Evolutionary conservation across 92 coral and sea anemone species (phyloP).

Genomic region (Epizoanthus ramosus): DNA sequence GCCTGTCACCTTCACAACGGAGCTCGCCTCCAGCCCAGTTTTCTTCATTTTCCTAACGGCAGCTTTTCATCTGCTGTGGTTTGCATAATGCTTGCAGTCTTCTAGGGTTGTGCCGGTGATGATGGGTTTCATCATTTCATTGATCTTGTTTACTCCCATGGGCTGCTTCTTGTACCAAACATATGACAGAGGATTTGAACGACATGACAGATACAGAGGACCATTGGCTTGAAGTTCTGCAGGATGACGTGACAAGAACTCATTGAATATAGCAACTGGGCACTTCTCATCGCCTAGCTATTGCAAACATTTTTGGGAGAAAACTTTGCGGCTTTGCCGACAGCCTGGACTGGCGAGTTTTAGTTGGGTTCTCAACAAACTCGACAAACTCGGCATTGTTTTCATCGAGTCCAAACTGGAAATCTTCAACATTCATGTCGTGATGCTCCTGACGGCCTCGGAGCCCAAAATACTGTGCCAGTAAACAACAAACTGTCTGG

Average conservation of each 20-base stretch:
- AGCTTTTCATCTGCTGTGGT: slow-evolving; percentile 64
- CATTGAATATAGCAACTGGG: slow-evolving; percentile 42
- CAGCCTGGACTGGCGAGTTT: too few relatives aligned
- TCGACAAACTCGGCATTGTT: too few relatives aligned
- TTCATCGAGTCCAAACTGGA: too few relatives aligned
- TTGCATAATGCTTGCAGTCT: slow-evolving; percentile 54
- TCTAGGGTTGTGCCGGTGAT: slow-evolving; percentile 41
- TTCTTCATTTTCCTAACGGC: slow-evolving; percentile 57
- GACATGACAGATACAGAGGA: slow-evolving; percentile 53
- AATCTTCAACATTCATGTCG: too few relatives aligned
- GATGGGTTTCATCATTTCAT: slow-evolving; percentile 55
- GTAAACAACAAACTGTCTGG: too few relatives aligned
- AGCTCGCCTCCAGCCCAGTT: slow-evolving; percentile 41
- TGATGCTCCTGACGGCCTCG: too few relatives aligned
- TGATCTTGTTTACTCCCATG: slow-evolving; percentile 62
- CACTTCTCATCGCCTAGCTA: slow-evolving; percentile 61
- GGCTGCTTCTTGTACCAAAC: slow-evolving; percentile 60
- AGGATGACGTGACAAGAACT: slow-evolving; percentile 32
- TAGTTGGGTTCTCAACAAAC: too few relatives aligned
- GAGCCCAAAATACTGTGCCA: too few relatives aligned
- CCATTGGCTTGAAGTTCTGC: slow-evolving; percentile 18
- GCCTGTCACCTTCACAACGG: slow-evolving; percentile 57
- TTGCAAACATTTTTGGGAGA: slow-evolving; percentile 56
- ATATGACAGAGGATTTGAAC: slow-evolving; percentile 24
- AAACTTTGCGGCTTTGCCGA: slow-evolving; percentile 51